phyloP scores from a whole-genome alignment of 64 coral and sea anemone species.

The Stichodactyla helianthus region DNA sequence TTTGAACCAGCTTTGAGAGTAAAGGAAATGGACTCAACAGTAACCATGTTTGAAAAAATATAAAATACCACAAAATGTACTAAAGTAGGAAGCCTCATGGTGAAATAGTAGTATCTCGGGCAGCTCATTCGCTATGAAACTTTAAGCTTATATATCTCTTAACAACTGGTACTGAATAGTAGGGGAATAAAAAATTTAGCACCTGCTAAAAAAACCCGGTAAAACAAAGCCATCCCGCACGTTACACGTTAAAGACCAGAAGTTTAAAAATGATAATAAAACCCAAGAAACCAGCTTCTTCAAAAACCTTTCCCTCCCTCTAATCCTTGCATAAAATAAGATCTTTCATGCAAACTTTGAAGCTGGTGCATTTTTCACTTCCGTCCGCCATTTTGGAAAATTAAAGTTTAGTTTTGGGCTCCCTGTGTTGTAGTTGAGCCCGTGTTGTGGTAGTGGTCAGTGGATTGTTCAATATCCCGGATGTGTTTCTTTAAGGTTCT shows the following conservation, averaged over 20 bases:
- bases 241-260: not conserved
- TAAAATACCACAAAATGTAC: not conserved
- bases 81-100: not conserved
- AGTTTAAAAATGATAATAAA: not conserved
- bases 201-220: not conserved
- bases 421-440: not conserved
- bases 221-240: not conserved
- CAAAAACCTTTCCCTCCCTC: not conserved
- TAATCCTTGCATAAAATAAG: not conserved
- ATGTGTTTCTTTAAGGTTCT: slow-evolving; percentile 5
- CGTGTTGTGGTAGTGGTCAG: not conserved
- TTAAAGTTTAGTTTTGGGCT: not conserved
- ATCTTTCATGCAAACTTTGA: not conserved
- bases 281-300: not conserved
- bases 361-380: not conserved
- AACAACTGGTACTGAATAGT: not conserved
- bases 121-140: not conserved
- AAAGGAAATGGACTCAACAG: not conserved
- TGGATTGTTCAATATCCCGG: slow-evolving; percentile 6
- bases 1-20: not conserved
- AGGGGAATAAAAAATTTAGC: not conserved
- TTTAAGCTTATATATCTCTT: not conserved
- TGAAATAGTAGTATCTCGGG: not conserved
- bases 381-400: not conserved
- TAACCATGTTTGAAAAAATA: not conserved